Evolutionary conservation across 2,797 vertebrate species (phyloP).

Genomic region (Babyrousa celebensis): DNA sequence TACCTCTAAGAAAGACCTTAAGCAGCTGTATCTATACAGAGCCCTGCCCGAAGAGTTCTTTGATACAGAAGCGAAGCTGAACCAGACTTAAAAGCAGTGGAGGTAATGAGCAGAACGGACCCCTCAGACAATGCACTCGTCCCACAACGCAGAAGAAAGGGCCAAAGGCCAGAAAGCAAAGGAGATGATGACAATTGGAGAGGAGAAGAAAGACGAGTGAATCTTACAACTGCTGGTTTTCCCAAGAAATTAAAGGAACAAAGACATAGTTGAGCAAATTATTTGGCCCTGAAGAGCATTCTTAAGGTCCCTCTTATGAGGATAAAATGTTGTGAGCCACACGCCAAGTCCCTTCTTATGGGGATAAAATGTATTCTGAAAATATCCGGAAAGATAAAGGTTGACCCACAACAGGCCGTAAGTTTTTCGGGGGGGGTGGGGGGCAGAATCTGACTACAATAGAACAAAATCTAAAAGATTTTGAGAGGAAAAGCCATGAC

Average conservation of each 20-base stretch:
- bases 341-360: background rate
- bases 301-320: background rate
- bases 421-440: background rate
- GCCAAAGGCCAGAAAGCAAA: background rate
- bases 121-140: accelerated
- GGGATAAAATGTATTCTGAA: background rate
- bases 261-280: background rate
- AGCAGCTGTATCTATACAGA: background rate
- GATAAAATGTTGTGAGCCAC: background rate
- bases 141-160: background rate
- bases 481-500: background rate
- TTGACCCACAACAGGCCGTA: background rate
- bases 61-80: accelerated
- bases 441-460: background rate
- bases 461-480: background rate
- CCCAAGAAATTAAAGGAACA: background rate
- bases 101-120: background rate
- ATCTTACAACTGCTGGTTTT: background rate
- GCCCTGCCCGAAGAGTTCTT: background rate
- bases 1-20: background rate
- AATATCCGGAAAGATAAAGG: background rate
- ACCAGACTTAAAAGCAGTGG: background rate
- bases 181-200: too few species aligned
- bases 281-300: background rate
- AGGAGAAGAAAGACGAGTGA: background rate